phyloP scores from a whole-genome alignment of 2,797 vertebrate species.

The Betta splendens region DNA sequence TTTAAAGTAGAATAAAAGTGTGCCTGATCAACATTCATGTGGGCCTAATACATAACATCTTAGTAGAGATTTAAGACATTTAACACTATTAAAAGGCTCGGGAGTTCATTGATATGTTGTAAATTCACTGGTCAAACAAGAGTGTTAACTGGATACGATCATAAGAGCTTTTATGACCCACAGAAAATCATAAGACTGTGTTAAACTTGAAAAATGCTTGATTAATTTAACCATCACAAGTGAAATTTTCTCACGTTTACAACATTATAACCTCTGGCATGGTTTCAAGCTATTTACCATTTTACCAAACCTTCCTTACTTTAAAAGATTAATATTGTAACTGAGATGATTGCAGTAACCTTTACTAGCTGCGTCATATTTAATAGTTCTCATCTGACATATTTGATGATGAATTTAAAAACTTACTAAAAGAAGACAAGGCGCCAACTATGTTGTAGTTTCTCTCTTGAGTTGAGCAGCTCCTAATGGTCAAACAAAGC shows the following conservation, averaged over 20 bases:
- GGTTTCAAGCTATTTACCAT: conserved; percentile 16
- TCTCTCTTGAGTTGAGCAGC: not conserved
- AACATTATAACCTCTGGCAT: conserved; percentile 48
- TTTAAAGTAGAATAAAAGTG: not conserved
- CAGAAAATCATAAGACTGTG: not conserved
- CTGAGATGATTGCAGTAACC: conserved; percentile 10
- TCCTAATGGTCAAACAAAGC: not conserved
- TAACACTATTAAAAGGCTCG: conserved; percentile 7
- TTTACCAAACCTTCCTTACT: conserved; percentile 12
- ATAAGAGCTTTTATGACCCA: conserved; percentile 2
- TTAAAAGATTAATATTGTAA: too few relatives aligned
- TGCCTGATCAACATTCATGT: conserved; percentile 1
- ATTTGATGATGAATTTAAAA: not conserved
- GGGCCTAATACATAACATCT: not conserved
- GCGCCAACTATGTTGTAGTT: not conserved
- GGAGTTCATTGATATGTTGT: conserved; percentile 27
- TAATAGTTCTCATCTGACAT: conserved; percentile 17
- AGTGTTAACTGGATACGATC: conserved; percentile 14
- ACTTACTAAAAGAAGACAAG: too few relatives aligned
- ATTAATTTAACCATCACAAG: too few relatives aligned
- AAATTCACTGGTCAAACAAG: not conserved
- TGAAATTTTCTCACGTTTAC: conserved; percentile 27
- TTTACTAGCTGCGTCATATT: conserved; percentile 29
- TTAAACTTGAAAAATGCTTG: conserved; percentile 4
- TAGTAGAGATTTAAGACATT: not conserved